These are phyloP conservation scores for Listronotus oregonensis DNA, from an alignment of 1,140 invertebrate species.

Conservation along the genomic window DNA sequence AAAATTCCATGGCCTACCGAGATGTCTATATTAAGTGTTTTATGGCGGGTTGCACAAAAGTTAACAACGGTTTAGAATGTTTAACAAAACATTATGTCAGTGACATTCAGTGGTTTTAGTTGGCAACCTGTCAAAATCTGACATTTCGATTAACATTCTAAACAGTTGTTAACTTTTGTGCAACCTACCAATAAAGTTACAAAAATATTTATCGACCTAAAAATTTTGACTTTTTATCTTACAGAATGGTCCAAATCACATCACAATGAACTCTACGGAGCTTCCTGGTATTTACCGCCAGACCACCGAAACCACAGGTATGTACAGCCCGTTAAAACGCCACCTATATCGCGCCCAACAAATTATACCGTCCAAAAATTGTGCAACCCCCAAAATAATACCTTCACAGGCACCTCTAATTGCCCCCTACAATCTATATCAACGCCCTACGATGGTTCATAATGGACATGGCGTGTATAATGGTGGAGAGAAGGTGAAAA, in stretches of 20 bases:
- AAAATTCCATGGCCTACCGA: no score
- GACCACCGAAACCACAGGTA: conserved; percentile 54
- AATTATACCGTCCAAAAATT: conserved; percentile 50
- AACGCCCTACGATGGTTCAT: conserved; percentile 8
- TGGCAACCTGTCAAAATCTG: no score
- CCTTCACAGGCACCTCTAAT: conserved; percentile 41
- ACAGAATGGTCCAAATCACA: conserved; percentile 45
- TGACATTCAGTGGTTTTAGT: no score
- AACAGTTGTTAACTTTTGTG: no score
- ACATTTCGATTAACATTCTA: no score
- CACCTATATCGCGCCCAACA: conserved; percentile 45
- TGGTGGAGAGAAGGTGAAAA: conserved; percentile 37
- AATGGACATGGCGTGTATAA: conserved; percentile 2
- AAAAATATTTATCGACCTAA: no score
- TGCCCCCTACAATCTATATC: conserved; percentile 37
- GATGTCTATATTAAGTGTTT: no score
- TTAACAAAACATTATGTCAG: no score
- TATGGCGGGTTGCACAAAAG: no score
- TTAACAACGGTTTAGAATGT: no score
- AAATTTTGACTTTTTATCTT: conserved; percentile 20
- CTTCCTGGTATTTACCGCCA: conserved; percentile 53
- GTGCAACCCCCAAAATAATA: conserved; percentile 48
- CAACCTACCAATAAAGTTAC: no score
- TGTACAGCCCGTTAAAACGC: conserved; percentile 51
- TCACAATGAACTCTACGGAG: conserved; percentile 37